These are phyloP conservation scores for Leguminivora glycinivorella DNA, from an alignment of 1,140 invertebrate species.

Conservation along the genomic window DNA sequence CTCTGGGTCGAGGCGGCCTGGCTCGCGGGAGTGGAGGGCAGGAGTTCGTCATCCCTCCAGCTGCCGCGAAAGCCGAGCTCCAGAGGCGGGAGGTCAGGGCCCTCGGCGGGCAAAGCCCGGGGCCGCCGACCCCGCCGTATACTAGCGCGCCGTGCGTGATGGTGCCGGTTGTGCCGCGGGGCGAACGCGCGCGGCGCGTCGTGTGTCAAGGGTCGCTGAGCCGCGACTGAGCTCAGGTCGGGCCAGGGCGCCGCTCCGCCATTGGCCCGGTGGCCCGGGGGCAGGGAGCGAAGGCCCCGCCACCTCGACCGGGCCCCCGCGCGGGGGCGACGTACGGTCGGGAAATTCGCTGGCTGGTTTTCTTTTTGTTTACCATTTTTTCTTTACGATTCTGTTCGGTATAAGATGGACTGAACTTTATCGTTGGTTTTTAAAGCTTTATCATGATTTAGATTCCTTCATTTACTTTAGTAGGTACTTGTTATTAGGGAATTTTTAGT, in stretches of 20 bases:
- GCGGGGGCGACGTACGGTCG: slow-evolving; percentile 59
- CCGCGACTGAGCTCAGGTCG: slow-evolving; percentile 75
- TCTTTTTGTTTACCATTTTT: slow-evolving; percentile 31
- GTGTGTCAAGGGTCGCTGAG: slow-evolving; percentile 76
- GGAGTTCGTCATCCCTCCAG: slow-evolving; percentile 82
- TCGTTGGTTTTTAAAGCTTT: neutral
- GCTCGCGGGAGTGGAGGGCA: slow-evolving; percentile 86
- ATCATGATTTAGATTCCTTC: neutral
- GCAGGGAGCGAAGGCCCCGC: slow-evolving; percentile 75
- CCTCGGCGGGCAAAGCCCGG: slow-evolving; percentile 73
- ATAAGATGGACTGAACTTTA: neutral
- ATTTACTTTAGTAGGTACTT: neutral
- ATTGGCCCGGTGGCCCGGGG: slow-evolving; percentile 75
- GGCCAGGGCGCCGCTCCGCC: slow-evolving; percentile 69
- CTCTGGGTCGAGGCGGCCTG: slow-evolving; percentile 88
- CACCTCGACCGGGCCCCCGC: slow-evolving; percentile 66
- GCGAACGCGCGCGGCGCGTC: slow-evolving; percentile 59
- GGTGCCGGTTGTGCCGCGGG: slow-evolving; percentile 66
- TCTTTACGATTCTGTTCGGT: slow-evolving; percentile 1
- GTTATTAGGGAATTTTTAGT: neutral
- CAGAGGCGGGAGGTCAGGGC: slow-evolving; percentile 72
- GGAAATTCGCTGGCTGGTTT: slow-evolving; percentile 49
- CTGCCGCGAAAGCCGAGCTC: slow-evolving; percentile 79
- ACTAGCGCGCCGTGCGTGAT: slow-evolving; percentile 78
- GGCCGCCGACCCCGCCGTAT: slow-evolving; percentile 73